Evolutionary conservation across 2,797 vertebrate species (phyloP).

Genomic region (Novumbra hubbsi): DNA sequence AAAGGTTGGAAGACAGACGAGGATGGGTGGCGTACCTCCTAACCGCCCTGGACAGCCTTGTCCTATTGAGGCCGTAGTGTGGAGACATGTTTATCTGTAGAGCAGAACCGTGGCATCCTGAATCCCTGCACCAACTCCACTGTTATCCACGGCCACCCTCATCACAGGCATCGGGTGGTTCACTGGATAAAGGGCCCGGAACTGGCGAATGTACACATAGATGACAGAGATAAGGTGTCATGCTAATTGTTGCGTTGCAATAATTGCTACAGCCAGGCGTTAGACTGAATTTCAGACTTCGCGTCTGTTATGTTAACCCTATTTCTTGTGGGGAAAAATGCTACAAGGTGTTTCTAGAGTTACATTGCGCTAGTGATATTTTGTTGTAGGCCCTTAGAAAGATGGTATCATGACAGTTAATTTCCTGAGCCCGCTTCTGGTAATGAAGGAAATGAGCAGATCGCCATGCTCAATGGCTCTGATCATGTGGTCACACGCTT

Average conservation of each 20-base stretch:
- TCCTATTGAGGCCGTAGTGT: constrained; percentile 41
- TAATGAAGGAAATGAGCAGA: constrained; percentile 67
- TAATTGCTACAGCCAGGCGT: too few species aligned
- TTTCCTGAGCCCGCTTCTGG: constrained; percentile 66
- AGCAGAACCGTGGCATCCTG: constrained; percentile 23
- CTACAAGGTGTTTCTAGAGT: neutral
- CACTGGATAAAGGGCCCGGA: neutral
- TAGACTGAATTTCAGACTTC: too few species aligned
- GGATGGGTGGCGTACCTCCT: constrained; percentile 35
- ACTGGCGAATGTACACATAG: neutral
- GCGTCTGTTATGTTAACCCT: too few species aligned
- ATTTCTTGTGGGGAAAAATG: neutral
- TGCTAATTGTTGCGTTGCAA: too few species aligned
- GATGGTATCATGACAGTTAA: constrained; percentile 56
- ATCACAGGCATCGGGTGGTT: neutral
- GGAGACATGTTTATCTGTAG: constrained; percentile 47
- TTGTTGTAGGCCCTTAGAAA: neutral
- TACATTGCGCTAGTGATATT: neutral
- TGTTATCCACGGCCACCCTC: neutral
- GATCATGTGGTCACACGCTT: constrained; percentile 52
- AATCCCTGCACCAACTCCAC: neutral
- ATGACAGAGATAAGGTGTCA: neutral
- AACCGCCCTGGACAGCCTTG: constrained; percentile 50
- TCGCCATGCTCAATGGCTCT: constrained; percentile 49
- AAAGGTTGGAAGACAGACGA: neutral